phyloP scores from a whole-genome alignment of 1,140 invertebrate species.

The Musca vetustissima region DNA sequence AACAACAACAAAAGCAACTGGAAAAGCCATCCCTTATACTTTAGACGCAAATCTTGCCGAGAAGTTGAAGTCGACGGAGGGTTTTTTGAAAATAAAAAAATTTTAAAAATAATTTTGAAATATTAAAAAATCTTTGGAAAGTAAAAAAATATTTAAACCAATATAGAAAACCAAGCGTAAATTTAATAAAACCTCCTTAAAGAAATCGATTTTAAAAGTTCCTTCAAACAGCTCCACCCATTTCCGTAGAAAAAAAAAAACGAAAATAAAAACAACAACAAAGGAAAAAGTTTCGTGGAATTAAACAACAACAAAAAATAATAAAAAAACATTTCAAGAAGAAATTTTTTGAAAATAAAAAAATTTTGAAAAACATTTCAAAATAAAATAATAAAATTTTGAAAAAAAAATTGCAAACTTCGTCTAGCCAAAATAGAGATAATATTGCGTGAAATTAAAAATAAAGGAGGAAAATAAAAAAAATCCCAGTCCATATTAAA shows the following conservation, averaged over 20 bases:
- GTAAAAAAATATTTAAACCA: not conserved
- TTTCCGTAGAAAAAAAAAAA: too few relatives aligned
- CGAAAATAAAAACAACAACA: too few relatives aligned
- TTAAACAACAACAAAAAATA: not conserved
- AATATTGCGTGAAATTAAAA: too few relatives aligned
- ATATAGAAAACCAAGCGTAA: not conserved
- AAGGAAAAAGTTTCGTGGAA: not conserved
- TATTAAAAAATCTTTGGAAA: not conserved
- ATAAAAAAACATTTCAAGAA: not conserved
- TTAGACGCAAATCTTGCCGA: not conserved
- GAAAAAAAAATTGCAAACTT: too few relatives aligned
- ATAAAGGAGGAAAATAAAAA: too few relatives aligned
- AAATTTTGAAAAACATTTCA: too few relatives aligned
- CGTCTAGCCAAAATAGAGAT: too few relatives aligned
- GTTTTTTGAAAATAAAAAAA: not conserved
- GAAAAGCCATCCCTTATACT: slow-evolving; percentile 3
- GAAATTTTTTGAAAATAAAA: too few relatives aligned
- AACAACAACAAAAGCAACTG: too few relatives aligned
- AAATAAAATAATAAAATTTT: too few relatives aligned
- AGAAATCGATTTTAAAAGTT: slow-evolving; percentile 1
- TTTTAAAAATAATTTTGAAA: not conserved
- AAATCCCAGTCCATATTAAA: too few relatives aligned
- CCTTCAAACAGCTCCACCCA: slow-evolving; percentile 21
- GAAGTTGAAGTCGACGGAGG: not conserved
- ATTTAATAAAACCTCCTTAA: not conserved